Evolutionary conservation across 53 echinoderm and acorn worm species (phyloP), one percentile per base, ranked within the genome.

Genomic region (Glandiceps talaboti): DNA sequence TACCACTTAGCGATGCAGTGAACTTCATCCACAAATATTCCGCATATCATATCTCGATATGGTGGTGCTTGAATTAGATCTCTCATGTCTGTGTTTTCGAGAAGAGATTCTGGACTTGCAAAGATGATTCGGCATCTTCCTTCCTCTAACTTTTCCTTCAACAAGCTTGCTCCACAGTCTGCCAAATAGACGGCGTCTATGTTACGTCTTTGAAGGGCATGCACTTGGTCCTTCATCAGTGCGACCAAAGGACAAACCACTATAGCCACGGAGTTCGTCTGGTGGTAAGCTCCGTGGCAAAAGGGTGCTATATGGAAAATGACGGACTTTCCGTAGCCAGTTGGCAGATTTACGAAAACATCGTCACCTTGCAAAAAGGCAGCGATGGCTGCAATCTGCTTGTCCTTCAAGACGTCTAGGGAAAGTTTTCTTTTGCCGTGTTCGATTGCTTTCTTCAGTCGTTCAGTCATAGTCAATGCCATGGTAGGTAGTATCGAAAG

Each of bases 1-100:
- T 87, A 82, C 87, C 87, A 87, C 80, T 87, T 78, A 0, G 77
- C 73, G 14, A 86, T 86, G 28, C 86, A 81, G 73, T 88, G 88
- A 81, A 81, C 81, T 81, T 88, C 88, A 81, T 88, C 88, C 26
- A 88, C 75, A 30, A 88, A 88, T 1, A 88, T 32, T 73, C 84
- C 84, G 77, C 84, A 81, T 27, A 85, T 32, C 33, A 81, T 76
- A 27, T 79, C 74, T 32, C 81, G 81, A 27, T 84, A 74, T 26
- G 30, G 27, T 1, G 27, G 32, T 30, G 29, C 25, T 30, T 74
- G 76, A 25, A 86, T 32, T 29, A 86, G 74, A 27, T 86, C 86
- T 29, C 77, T 82, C n/a, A n/a, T n/a, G 26, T 82, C 86, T 28
- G 26, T 76, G 1, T 28, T 30, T 74, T 73, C 27, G 26, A 33